These are phyloP conservation scores for Clusia tigrina DNA, from an alignment of 2,888 invertebrate species.

Conservation along the genomic window DNA sequence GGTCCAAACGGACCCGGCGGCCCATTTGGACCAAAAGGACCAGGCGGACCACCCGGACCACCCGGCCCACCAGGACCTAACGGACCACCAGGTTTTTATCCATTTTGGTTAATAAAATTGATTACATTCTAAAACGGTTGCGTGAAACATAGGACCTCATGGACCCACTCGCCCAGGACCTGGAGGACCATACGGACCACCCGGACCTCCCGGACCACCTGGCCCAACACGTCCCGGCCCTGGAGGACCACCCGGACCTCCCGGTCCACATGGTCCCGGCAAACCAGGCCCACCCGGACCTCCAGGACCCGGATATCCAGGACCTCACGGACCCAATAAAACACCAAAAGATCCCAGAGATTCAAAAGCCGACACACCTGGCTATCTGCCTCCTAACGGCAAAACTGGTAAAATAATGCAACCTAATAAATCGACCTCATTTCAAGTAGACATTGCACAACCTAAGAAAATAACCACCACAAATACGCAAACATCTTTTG, in stretches of 20 bases:
- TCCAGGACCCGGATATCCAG: conserved; percentile 54
- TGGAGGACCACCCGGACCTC: conserved; percentile 43
- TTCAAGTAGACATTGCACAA: conserved; percentile 43
- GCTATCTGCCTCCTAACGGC: conserved; percentile 64
- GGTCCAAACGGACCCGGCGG: conserved; percentile 51
- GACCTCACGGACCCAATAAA: conserved; percentile 43
- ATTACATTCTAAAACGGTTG: background rate
- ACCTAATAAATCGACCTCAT: conserved; percentile 50
- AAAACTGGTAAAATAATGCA: conserved; percentile 66
- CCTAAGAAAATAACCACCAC: conserved; percentile 37
- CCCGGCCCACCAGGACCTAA: conserved; percentile 42
- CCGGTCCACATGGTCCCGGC: conserved; percentile 48
- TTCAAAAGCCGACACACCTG: conserved; percentile 54
- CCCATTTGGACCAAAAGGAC: conserved; percentile 51
- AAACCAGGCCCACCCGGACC: conserved; percentile 47
- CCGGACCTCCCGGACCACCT: conserved; percentile 52
- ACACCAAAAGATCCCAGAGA: conserved; percentile 50
- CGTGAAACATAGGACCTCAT: conserved; percentile 11
- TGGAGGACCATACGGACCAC: conserved; percentile 42
- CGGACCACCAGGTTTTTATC: conserved; percentile 35
- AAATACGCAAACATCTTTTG: conserved; percentile 41
- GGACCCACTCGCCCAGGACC: conserved; percentile 34
- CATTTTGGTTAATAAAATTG: no score
- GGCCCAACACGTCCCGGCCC: conserved; percentile 38
- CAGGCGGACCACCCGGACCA: conserved; percentile 38